Base-by-base conservation (phyloP, 1,140 invertebrate genomes). In the Bacillus rossius region DNA sequence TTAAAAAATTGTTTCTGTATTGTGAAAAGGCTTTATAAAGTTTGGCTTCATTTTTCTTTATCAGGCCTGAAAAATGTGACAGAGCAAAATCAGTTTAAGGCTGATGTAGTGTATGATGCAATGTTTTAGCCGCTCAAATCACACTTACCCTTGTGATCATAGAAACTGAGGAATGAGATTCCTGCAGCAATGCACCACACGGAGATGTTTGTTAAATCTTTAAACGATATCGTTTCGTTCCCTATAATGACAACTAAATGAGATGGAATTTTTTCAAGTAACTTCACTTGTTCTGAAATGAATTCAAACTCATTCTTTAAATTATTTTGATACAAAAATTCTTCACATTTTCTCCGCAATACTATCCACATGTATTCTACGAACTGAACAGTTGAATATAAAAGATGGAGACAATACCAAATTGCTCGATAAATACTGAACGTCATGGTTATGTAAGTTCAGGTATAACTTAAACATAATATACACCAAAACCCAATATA, bases 131-230 rank as follows among this genome's bases (percentile, higher is more conserved):
- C 13, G 14, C 19, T 29, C 10, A 14, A 14, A 60, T 26, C 64
- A 56, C 57, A 57, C 63, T 75, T 79, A 87, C 86, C 85, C 76
- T 79, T 79, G 66, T 80, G 72, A 72, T 87, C 85, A 69, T 86
- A 83, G 66, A 88, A 85, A 67, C 81, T 87, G 64, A 88, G 69
- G 70, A 78, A 83, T 42, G 81, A 74, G 64, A 88, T 80, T 64
- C 81, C 81, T 61, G 80, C 73, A 23, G 78, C 72, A 22, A 85
- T 67, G 71, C 81, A 83, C 85, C 85, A 88, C 17, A 80, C 72
- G 47, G 86, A 76, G 42, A 88, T 65, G 45, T 77, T 80, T 34
- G 80, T 77, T 53, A 87, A 71, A 66, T 81, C 77, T 25, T 64
- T 45, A 20, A 74, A 69, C 3, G 75, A 77, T 20, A 76, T 68